Evolutionary conservation across 2,797 vertebrate genomes (phyloP).

Genomic region (Enoplosus armatus): DNA sequence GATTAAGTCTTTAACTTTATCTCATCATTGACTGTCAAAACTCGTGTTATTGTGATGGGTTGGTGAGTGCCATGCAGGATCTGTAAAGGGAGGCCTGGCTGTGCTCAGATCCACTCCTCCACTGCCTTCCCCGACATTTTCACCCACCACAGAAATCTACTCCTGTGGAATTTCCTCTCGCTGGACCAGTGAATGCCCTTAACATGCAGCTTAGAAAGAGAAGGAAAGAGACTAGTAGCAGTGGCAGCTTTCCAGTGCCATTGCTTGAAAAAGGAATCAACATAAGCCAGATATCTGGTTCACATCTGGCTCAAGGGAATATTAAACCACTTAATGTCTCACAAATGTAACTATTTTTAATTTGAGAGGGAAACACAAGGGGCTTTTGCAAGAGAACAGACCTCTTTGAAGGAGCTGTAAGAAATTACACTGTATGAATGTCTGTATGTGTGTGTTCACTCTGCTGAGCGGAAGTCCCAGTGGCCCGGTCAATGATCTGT

Average conservation of each 20-base stretch:
- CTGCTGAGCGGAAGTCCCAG: conserved; percentile 36
- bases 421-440: conserved; percentile 22
- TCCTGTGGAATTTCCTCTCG: conserved; percentile 83
- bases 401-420: conserved; percentile 1
- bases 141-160: conserved; percentile 79
- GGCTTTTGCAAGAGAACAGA: conserved; percentile 23
- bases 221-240: background rate
- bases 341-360: background rate
- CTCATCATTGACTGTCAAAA: background rate
- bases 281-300: background rate
- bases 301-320: background rate
- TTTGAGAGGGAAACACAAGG: background rate
- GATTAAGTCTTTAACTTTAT: background rate
- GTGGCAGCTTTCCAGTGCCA: background rate
- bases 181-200: conserved; percentile 64
- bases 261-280: conserved; percentile 10
- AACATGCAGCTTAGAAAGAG: conserved; percentile 43
- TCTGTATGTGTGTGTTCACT: conserved; percentile 24
- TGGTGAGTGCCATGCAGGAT: conserved; percentile 31
- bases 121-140: conserved; percentile 74
- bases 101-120: conserved; percentile 62
- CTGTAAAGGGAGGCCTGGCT: conserved; percentile 52
- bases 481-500: conserved; percentile 55
- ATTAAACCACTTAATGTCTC: background rate
- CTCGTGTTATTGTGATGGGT: background rate